These are phyloP conservation scores for Rhopalosiphum nymphaeae DNA, from an alignment of 2,888 invertebrate species.

Conservation along the genomic window DNA sequence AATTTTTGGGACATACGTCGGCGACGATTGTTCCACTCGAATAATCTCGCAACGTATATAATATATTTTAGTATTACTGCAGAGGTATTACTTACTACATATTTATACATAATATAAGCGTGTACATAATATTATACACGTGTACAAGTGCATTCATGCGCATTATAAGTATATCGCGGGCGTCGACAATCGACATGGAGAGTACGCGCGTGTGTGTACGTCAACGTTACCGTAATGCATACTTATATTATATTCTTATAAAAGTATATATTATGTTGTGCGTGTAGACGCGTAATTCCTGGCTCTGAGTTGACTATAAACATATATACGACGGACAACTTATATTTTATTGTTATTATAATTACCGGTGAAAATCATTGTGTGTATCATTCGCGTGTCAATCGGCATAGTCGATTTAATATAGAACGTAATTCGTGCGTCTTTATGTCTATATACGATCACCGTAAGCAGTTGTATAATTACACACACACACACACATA, in stretches of 20 bases:
- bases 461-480: background rate
- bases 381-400: constrained; percentile 10
- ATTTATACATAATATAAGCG: background rate
- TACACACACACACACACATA: background rate
- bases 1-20: background rate
- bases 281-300: background rate
- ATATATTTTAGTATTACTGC: background rate
- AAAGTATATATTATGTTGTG: background rate
- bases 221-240: background rate
- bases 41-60: background rate
- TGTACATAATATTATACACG: background rate
- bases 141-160: background rate
- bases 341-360: constrained; percentile 8
- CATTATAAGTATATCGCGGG: background rate
- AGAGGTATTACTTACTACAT: background rate
- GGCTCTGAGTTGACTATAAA: background rate
- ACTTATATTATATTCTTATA: background rate
- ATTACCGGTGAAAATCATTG: constrained; percentile 14
- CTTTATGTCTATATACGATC: background rate
- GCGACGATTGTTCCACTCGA: background rate
- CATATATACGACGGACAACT: background rate
- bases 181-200: background rate
- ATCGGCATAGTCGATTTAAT: background rate
- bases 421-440: background rate
- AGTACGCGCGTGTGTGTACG: background rate